Percentiles rank a stretch among this genome's conserved stretches.
Evolutionary conservation across 2,797 vertebrate species (phyloP).

Genomic region (Ciconia nigra): DNA sequence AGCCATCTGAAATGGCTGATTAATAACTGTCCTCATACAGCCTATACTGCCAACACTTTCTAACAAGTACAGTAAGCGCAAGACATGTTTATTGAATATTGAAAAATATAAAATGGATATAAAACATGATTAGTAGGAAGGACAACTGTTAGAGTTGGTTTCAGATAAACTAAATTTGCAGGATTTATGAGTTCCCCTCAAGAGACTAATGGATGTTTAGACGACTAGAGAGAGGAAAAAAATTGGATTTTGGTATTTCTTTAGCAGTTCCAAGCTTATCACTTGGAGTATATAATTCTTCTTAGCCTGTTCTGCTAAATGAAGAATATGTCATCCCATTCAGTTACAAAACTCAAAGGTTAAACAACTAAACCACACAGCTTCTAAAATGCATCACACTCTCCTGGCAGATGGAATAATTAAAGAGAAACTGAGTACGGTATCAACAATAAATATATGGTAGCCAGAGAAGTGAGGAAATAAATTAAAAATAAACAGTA

Average conservation of each 20-base stretch:
- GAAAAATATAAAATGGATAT: conserved; percentile 52
- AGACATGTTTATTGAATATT: conserved; percentile 55
- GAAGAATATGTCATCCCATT: conserved; percentile 37
- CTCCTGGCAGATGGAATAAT: conserved; percentile 41
- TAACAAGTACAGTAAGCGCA: not conserved
- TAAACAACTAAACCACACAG: conserved; percentile 38
- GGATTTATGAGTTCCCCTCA: conserved; percentile 62
- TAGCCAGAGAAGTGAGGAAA: not conserved
- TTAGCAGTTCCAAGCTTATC: conserved; percentile 58
- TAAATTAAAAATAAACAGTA: conserved; percentile 26
- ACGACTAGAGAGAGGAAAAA: conserved; percentile 33
- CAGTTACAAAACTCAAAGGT: conserved; percentile 41
- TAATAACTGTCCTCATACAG: conserved; percentile 27
- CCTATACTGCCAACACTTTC: not conserved
- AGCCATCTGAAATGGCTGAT: conserved; percentile 12
- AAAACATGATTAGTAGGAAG: conserved; percentile 62
- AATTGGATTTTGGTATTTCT: conserved; percentile 58
- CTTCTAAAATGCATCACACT: conserved; percentile 16
- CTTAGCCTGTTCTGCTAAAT: conserved; percentile 14
- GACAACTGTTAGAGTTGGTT: conserved; percentile 53
- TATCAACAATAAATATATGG: conserved; percentile 18
- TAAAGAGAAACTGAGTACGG: conserved; percentile 11
- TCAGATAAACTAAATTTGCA: conserved; percentile 58
- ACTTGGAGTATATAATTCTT: conserved; percentile 52
- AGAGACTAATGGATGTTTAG: conserved; percentile 56